phyloP scores from a whole-genome alignment of 2,797 vertebrate species.

The Hydrocynus forskahlii region DNA sequence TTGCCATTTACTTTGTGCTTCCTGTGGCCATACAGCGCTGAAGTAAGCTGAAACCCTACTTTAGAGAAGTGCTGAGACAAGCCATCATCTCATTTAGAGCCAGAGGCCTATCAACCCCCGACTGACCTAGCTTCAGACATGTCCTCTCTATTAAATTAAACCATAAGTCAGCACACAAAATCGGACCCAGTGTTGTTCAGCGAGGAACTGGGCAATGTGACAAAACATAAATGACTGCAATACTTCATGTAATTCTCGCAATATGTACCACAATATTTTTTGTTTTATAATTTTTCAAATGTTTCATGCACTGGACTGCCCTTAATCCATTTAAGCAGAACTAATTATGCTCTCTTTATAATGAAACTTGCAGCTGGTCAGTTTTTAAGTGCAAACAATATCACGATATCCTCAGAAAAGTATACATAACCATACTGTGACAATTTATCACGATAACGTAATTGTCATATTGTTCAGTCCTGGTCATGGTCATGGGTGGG shows the following conservation, averaged over 20 bases:
- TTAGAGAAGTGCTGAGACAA: slow-evolving; percentile 43
- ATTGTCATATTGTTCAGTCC: too few relatives aligned
- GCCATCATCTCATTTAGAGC: slow-evolving; percentile 49
- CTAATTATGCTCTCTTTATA: too few relatives aligned
- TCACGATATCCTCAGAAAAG: too few relatives aligned
- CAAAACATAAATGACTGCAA: background rate
- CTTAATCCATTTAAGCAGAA: too few relatives aligned
- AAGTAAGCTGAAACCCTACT: slow-evolving; percentile 36
- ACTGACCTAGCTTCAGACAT: slow-evolving; percentile 36
- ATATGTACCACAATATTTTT: background rate
- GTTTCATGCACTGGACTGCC: too few relatives aligned
- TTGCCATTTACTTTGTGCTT: slow-evolving; percentile 22
- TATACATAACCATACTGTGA: too few relatives aligned
- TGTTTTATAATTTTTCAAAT: background rate
- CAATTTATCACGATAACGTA: too few relatives aligned
- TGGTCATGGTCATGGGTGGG: too few relatives aligned
- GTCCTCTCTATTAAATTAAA: slow-evolving; percentile 42
- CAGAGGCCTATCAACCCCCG: slow-evolving; percentile 28
- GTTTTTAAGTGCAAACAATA: too few relatives aligned
- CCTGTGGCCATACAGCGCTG: slow-evolving; percentile 11
- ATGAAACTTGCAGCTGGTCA: background rate
- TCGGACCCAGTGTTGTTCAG: slow-evolving; percentile 34
- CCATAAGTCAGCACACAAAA: slow-evolving; percentile 40
- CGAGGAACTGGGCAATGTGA: background rate
- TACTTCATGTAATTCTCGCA: background rate